These are phyloP conservation scores for Eremophila alpestris DNA, from an alignment of 2,797 vertebrate species.

Conservation along the genomic window DNA sequence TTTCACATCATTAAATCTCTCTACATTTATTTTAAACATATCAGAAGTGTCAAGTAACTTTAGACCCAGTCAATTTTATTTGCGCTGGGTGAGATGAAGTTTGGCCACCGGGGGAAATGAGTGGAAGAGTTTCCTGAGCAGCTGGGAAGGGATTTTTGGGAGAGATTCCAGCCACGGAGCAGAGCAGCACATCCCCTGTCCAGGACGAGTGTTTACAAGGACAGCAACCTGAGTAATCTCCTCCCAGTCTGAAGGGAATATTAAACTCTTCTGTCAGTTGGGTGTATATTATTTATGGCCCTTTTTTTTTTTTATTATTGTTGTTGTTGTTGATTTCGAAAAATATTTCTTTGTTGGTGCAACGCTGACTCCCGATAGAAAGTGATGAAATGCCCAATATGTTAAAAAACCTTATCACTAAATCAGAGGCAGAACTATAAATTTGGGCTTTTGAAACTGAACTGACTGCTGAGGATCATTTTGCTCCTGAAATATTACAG, in stretches of 20 bases:
- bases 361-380: constrained; percentile 73
- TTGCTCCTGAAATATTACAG: constrained; percentile 81
- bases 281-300: constrained; percentile 69
- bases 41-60: constrained; percentile 72
- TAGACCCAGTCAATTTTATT: constrained; percentile 63
- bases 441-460: constrained; percentile 79
- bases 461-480: constrained; percentile 80
- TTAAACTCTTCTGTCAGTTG: constrained; percentile 74
- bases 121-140: neutral
- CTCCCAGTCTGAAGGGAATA: constrained; percentile 65
- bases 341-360: constrained; percentile 77
- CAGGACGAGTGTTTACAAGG: constrained; percentile 59
- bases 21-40: constrained; percentile 71
- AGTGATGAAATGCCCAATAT: constrained; percentile 78
- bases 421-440: constrained; percentile 79
- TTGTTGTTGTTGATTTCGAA: constrained; percentile 70
- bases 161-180: neutral
- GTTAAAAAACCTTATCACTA: constrained; percentile 80
- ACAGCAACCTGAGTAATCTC: constrained; percentile 68
- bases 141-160: neutral
- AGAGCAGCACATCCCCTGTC: neutral
- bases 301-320: constrained; percentile 76
- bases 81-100: constrained; percentile 52
- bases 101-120: constrained; percentile 3
- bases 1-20: constrained; percentile 75